Evolutionary conservation across 2,888 invertebrate species (phyloP).

Genomic region (Lochmaea capreae): DNA sequence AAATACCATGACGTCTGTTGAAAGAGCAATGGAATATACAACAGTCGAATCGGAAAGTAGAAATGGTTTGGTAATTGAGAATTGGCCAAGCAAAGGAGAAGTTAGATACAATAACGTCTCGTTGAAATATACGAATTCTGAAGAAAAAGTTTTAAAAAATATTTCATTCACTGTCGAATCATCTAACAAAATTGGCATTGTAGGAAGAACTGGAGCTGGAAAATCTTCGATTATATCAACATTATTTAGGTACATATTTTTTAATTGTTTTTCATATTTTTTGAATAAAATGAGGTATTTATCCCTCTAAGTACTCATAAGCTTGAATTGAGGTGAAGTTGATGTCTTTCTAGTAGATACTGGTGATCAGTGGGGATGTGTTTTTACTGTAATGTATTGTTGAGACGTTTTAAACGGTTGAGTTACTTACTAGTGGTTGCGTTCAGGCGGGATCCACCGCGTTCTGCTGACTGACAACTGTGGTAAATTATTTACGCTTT

Average conservation of each 20-base stretch:
- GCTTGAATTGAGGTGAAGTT: too few relatives aligned
- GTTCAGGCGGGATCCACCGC: too few relatives aligned
- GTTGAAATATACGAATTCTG: slow-evolving; percentile 77
- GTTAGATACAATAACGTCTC: slow-evolving; percentile 72
- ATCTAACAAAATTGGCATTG: slow-evolving; percentile 81
- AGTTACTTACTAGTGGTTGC: too few relatives aligned
- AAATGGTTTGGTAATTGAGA: slow-evolving; percentile 67
- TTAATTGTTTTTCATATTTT: neutral
- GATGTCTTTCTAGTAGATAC: too few relatives aligned
- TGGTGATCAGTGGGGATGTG: too few relatives aligned
- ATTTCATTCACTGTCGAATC: slow-evolving; percentile 76
- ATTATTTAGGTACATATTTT: slow-evolving; percentile 70
- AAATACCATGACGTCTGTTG: slow-evolving; percentile 90
- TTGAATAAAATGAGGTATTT: neutral
- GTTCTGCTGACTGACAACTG: too few relatives aligned
- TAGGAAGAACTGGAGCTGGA: slow-evolving; percentile 87
- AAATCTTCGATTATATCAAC: slow-evolving; percentile 82
- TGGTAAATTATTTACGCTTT: too few relatives aligned
- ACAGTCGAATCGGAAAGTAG: slow-evolving; percentile 64
- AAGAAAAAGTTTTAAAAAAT: slow-evolving; percentile 76
- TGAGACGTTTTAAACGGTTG: too few relatives aligned
- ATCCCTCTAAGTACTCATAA: too few relatives aligned
- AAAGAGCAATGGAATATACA: slow-evolving; percentile 73
- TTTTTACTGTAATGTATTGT: too few relatives aligned
- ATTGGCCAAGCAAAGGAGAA: slow-evolving; percentile 80